Evolutionary conservation across 2,888 invertebrate species (phyloP).

Genomic region (Brenthis hecate): DNA sequence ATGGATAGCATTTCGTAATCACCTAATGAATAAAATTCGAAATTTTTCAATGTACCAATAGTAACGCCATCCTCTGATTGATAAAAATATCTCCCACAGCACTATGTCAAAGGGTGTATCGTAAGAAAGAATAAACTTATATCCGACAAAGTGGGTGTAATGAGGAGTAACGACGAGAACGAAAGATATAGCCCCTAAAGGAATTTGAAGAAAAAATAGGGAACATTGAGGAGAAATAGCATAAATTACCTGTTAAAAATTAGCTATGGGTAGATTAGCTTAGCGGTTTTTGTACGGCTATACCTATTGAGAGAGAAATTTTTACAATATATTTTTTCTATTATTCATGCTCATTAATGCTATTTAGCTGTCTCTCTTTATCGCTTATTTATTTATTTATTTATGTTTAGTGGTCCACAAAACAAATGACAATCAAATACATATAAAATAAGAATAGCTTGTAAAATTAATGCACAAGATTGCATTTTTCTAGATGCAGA

Average conservation of each 20-base stretch:
- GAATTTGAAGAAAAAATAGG: neutral
- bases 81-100: conserved; percentile 53
- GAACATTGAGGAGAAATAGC: neutral
- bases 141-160: conserved; percentile 17
- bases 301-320: too few species aligned
- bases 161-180: conserved; percentile 1
- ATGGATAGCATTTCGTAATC: too few species aligned
- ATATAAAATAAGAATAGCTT: too few species aligned
- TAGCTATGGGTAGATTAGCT: neutral
- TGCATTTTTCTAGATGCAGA: too few species aligned
- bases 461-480: too few species aligned
- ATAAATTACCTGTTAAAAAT: too few species aligned
- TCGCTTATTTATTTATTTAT: too few species aligned
- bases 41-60: neutral
- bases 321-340: too few species aligned
- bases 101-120: conserved; percentile 26
- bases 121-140: conserved; percentile 9
- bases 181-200: neutral
- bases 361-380: too few species aligned
- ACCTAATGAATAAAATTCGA: neutral
- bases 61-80: conserved; percentile 44
- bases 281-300: neutral
- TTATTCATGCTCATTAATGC: too few species aligned
- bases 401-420: too few species aligned
- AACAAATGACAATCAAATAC: too few species aligned